A percentile compares a stretch with the other conserved stretches of the same genome.
phyloP scores from a whole-genome alignment of 2,797 vertebrate genomes.

The Lagorchestes hirsutus region DNA sequence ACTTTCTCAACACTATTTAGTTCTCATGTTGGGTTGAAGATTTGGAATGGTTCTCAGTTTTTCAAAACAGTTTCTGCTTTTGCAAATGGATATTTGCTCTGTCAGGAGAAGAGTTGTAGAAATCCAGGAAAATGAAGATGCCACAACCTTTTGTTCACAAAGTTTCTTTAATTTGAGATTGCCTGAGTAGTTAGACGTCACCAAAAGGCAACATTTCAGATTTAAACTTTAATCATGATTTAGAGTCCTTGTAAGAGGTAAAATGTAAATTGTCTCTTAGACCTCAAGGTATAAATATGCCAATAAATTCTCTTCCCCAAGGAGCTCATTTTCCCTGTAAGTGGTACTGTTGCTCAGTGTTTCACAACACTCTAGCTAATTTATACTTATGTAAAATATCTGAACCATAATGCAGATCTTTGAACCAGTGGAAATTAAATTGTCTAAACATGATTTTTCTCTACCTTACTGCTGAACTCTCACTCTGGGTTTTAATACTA shows the following conservation, averaged over 20 bases:
- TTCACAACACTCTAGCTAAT: constrained; percentile 76
- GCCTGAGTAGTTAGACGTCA: constrained; percentile 2
- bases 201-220: constrained; percentile 15
- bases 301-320: neutral
- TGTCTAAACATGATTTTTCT: constrained; percentile 72
- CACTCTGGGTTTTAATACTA: constrained; percentile 78
- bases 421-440: constrained; percentile 75
- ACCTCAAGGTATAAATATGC: constrained; percentile 1
- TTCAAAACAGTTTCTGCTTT: constrained; percentile 41
- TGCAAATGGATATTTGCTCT: constrained; percentile 1
- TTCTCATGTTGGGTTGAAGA: constrained; percentile 40
- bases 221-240: neutral
- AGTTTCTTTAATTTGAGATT: neutral
- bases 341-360: constrained; percentile 39
- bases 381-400: constrained; percentile 74
- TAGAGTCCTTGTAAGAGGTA: neutral
- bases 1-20: constrained; percentile 48
- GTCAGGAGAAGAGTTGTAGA: constrained; percentile 72
- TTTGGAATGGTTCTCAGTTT: constrained; percentile 18
- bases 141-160: constrained; percentile 48
- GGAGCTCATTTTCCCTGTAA: constrained; percentile 51
- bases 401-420: constrained; percentile 72
- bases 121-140: constrained; percentile 58
- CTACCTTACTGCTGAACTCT: constrained; percentile 68
- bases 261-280: constrained; percentile 12